Evolutionary conservation across 2,797 vertebrate genomes (phyloP).

Genomic region (Valencia hispanica): DNA sequence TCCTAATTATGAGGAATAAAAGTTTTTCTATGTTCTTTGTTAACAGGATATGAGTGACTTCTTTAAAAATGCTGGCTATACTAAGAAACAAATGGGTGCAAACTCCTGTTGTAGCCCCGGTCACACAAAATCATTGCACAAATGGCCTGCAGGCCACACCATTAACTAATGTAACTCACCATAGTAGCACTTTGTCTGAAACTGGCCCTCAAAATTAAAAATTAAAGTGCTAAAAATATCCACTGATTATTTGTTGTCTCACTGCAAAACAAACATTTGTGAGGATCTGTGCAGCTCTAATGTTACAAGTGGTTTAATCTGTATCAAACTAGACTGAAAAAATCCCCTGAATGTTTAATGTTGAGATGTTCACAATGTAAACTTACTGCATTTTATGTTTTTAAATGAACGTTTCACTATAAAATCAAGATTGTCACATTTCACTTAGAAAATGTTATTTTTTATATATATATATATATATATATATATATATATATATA

Average conservation of each 20-base stretch:
- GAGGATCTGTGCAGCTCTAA: background rate
- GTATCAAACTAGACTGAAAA: background rate
- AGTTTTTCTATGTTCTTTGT: too few relatives aligned
- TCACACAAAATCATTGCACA: background rate
- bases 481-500: too few relatives aligned
- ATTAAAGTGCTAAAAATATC: background rate
- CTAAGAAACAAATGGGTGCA: background rate
- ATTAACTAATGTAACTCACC: background rate
- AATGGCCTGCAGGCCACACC: background rate
- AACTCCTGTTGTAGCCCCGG: background rate
- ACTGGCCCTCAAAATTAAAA: background rate
- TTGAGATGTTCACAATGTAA: background rate
- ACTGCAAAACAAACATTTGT: background rate
- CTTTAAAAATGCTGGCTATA: background rate
- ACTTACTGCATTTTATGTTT: background rate
- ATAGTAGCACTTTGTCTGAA: background rate
- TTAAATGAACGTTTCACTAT: background rate
- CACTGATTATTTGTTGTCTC: background rate
- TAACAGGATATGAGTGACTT: too few relatives aligned
- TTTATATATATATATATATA: too few relatives aligned
- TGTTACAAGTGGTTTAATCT: background rate
- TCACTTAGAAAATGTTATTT: background rate
- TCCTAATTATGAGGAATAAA: too few relatives aligned
- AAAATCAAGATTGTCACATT: background rate
- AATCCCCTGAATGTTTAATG: background rate